Evolutionary conservation across 2,888 invertebrate genomes (phyloP).

Genomic region (Hemistola chrysoprasaria): DNA sequence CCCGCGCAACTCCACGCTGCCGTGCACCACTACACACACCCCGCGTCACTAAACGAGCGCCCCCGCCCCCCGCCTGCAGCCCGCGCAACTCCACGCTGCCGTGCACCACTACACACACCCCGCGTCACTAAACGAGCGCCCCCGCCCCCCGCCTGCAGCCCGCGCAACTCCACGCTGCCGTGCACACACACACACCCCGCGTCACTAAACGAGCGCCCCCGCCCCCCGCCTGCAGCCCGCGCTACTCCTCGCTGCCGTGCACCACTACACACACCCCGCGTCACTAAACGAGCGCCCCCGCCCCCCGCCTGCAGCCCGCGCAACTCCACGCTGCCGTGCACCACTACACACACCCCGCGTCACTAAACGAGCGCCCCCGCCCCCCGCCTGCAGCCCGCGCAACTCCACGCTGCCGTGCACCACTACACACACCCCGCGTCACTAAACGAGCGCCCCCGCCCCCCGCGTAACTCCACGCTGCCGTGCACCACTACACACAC

Average conservation of each 20-base stretch:
- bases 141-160: conserved; percentile 91
- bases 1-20: conserved; percentile 91
- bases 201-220: conserved; percentile 83
- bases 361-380: conserved; percentile 85
- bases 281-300: conserved; percentile 83
- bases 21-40: conserved; percentile 87
- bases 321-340: conserved; percentile 92
- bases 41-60: conserved; percentile 69
- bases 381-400: conserved; percentile 90
- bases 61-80: conserved; percentile 92
- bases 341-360: conserved; percentile 78
- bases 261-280: conserved; percentile 81
- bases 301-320: conserved; percentile 91
- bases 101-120: conserved; percentile 85
- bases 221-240: conserved; percentile 90
- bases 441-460: conserved; percentile 51
- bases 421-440: conserved; percentile 69
- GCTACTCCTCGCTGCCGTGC: conserved; percentile 92
- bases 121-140: conserved; percentile 79
- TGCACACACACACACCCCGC: conserved; percentile 81
- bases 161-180: conserved; percentile 90
- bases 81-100: conserved; percentile 91
- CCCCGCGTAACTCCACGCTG: conserved; percentile 66
- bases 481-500: conserved; percentile 86
- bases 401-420: conserved; percentile 94